Evolutionary conservation across 2,888 invertebrate genomes (phyloP).

Genomic region (Epinotia bilunana): DNA sequence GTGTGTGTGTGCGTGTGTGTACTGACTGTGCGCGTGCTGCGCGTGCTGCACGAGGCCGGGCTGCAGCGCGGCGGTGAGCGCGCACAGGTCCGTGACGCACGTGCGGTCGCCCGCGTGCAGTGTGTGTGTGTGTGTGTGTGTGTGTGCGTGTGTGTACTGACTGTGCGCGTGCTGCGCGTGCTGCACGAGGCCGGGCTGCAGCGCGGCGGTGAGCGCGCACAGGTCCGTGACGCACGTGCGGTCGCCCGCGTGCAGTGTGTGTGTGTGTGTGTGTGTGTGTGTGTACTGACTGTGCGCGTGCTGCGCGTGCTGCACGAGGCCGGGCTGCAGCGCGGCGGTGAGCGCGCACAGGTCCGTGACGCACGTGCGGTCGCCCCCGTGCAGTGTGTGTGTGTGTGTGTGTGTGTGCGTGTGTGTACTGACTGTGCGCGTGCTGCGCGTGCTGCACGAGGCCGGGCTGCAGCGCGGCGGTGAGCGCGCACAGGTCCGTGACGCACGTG

Average conservation of each 20-base stretch:
- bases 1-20: too few relatives aligned
- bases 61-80: conserved; percentile 90
- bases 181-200: conserved; percentile 88
- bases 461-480: conserved; percentile 91
- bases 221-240: conserved; percentile 92
- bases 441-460: conserved; percentile 87
- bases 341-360: conserved; percentile 92
- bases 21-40: conserved; percentile 67
- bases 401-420: too few relatives aligned
- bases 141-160: too few relatives aligned
- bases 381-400: conserved; percentile 83
- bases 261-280: too few relatives aligned
- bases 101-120: conserved; percentile 92
- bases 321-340: conserved; percentile 90
- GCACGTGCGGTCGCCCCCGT: conserved; percentile 91
- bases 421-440: conserved; percentile 76
- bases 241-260: conserved; percentile 89
- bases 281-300: too few relatives aligned
- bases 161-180: conserved; percentile 75
- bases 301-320: conserved; percentile 85
- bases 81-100: conserved; percentile 91
- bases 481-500: conserved; percentile 91
- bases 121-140: too few relatives aligned
- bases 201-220: conserved; percentile 91
- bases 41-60: conserved; percentile 86